Evolutionary conservation across 2,797 vertebrate species (phyloP), one percentile per base, ranked within the genome.

Genomic region (Pogoniulus pusillus): DNA sequence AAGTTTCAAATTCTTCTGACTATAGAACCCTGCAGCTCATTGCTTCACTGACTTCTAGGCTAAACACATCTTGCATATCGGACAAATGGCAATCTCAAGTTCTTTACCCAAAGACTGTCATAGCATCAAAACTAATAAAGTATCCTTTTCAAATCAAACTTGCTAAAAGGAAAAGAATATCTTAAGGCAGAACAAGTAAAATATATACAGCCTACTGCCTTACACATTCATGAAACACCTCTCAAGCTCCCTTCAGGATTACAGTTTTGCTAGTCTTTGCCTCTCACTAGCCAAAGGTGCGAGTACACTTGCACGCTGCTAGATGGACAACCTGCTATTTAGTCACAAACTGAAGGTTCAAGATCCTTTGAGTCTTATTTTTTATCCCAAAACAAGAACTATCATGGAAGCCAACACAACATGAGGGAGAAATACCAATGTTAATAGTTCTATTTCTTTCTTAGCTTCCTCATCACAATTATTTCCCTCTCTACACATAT

Each of bases 181-280:
- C 39, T 12, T 41, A 62, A 55, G 75, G 26, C 22, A 59, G 91
- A 91, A 34, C 35, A 45, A 69, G 12, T 10, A 20, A 22, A 3
- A 27, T 2, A 8, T 2, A 16, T 4, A 59, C 20, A 47, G 35
- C 14, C 45, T 62, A 45, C 2, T 1, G 0, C 24, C 68, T 27
- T 49, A 22, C 17, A 43, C 4, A 9, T 17, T 53, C 26, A 63
- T 0, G 0, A 8, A 47, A 75, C 1, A 4, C 6, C 17, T 75
- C 43, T 22, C 24, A n/a, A 43, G 7, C 29, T 54, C 62, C 37
- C 37, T 37, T 37, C 37, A 37, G 37, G 37, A 37, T 37, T 37
- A 4, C 37, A 22, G 43, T 53, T 78, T 32, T 76, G 26, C 27
- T 54, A 9, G 71, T 23, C n/a, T 57, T 76, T 71, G 59, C 63